These are phyloP conservation scores for Drosophila mimetica DNA, from an alignment of 2,888 invertebrate species.

Conservation along the genomic window DNA sequence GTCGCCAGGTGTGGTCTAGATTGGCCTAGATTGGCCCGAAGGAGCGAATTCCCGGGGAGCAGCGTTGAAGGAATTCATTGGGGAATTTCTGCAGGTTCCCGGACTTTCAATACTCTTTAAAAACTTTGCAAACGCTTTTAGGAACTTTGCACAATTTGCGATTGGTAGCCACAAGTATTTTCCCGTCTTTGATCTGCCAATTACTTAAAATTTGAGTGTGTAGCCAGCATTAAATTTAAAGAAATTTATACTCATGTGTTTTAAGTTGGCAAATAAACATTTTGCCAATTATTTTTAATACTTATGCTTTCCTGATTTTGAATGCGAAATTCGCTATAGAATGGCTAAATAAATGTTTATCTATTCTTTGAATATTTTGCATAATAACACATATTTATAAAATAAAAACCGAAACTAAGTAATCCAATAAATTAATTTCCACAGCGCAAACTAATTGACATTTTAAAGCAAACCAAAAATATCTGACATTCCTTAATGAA, in stretches of 20 bases:
- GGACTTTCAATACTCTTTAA: neutral
- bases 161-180: neutral
- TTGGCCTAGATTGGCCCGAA: constrained; percentile 14
- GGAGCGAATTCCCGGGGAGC: neutral
- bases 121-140: neutral
- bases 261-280: no score
- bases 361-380: no score
- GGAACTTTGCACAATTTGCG: neutral
- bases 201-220: neutral
- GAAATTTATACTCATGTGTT: no score
- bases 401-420: neutral
- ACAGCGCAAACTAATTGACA: neutral
- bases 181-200: neutral
- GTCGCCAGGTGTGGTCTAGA: constrained; percentile 28
- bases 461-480: constrained; percentile 2
- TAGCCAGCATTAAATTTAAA: no score
- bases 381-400: no score
- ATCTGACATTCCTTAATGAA: constrained; percentile 3
- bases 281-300: no score
- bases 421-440: neutral
- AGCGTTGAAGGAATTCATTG: constrained; percentile 7
- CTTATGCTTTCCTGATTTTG: no score
- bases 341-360: no score
- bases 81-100: neutral
- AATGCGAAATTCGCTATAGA: no score